Evolutionary conservation across 2,113 vertebrate species (phyloP).

Genomic region (Paralichthys olivaceus): DNA sequence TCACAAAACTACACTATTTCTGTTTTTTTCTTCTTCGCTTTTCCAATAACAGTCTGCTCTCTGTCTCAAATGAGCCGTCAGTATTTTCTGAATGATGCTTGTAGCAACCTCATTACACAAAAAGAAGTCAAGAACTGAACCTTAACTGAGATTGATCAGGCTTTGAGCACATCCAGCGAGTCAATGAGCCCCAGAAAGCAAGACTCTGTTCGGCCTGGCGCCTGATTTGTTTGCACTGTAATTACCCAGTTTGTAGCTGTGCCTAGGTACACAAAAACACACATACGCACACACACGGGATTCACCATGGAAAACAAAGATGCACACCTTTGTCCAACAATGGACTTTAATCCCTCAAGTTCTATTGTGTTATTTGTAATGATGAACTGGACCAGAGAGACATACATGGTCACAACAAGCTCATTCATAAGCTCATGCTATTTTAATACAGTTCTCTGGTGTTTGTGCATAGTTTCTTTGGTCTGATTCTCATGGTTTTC

Average conservation of each 20-base stretch:
- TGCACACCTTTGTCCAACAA: conserved; percentile 41
- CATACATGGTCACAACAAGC: background rate
- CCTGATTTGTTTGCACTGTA: conserved; percentile 70
- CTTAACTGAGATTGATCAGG: conserved; percentile 63
- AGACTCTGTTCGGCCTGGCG: conserved; percentile 33
- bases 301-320: conserved; percentile 56
- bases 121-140: conserved; percentile 43
- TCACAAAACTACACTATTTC: conserved; percentile 1
- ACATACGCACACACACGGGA: conserved; percentile 30
- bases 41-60: background rate
- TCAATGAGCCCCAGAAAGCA: conserved; percentile 56
- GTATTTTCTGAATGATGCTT: conserved; percentile 49
- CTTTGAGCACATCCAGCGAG: conserved; percentile 55
- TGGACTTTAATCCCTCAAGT: conserved; percentile 28
- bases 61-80: conserved; percentile 38
- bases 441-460: background rate
- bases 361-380: conserved; percentile 34
- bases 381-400: conserved; percentile 34
- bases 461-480: background rate
- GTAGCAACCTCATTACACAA: conserved; percentile 54
- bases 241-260: conserved; percentile 63
- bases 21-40: background rate
- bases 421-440: background rate
- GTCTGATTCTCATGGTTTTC: conserved; percentile 1
- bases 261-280: conserved; percentile 54